A percentile compares a stretch with the other conserved stretches of the same genome.
Conservation (phyloP, 1,140 invertebrate genomes). For the Meloidogyne hapla region DNA sequence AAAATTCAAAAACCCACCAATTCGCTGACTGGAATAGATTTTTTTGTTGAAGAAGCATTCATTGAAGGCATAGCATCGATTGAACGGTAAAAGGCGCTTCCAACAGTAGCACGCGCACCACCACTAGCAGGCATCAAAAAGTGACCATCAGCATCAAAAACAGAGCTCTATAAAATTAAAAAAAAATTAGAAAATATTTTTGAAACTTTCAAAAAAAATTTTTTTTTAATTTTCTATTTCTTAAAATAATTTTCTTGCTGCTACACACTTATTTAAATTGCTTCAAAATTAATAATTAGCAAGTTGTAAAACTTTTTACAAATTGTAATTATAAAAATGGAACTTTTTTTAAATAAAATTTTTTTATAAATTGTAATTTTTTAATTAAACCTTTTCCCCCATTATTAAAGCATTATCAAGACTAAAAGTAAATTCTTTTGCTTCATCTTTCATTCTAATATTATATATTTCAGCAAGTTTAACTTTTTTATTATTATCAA, state of each 20-base stretch:
- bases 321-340: too few relatives aligned
- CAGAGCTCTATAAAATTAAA: not conserved
- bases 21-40: conserved; percentile 97
- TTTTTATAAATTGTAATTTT: not conserved
- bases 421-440: not conserved
- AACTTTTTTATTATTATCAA: conserved; percentile 13
- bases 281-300: too few relatives aligned
- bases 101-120: conserved; percentile 68
- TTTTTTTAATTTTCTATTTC: too few relatives aligned
- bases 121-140: not conserved
- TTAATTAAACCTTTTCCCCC: not conserved
- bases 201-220: too few relatives aligned
- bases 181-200: too few relatives aligned
- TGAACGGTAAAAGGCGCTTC: conserved; percentile 98
- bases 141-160: not conserved
- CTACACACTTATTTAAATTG: too few relatives aligned
- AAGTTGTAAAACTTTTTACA: too few relatives aligned
- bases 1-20: conserved; percentile 73
- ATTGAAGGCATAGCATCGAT: conserved; percentile 99
- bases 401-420: not conserved
- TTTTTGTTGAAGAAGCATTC: conserved; percentile 77
- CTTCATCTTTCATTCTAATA: conserved; percentile 2
- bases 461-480: conserved; percentile 22
- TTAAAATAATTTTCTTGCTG: conserved; percentile 4
- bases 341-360: too few relatives aligned